Percentiles rank a stretch among this genome's conserved stretches.
Evolutionary conservation across 2,888 invertebrate species (phyloP).

Genomic region (Drosophila nigricruria): DNA sequence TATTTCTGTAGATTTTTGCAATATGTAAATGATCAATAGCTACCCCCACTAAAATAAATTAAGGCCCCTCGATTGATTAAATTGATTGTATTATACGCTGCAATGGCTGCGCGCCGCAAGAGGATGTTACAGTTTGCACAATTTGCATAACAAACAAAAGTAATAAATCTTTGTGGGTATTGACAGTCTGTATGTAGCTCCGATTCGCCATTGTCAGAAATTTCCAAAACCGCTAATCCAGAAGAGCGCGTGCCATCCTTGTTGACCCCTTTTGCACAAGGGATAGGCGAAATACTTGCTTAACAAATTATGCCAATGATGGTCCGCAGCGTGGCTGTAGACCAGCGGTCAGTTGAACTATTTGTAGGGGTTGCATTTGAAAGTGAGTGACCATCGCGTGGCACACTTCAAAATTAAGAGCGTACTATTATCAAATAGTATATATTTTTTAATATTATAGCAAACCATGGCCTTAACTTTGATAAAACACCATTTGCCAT

Average conservation of each 20-base stretch:
- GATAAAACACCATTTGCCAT: too few relatives aligned
- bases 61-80: too few relatives aligned
- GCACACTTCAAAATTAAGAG: conserved; percentile 4
- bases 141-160: conserved; percentile 15
- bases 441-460: neutral
- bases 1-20: too few relatives aligned
- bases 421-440: neutral
- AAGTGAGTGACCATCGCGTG: conserved; percentile 31
- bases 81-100: too few relatives aligned
- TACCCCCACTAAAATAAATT: too few relatives aligned
- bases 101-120: neutral
- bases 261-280: conserved; percentile 22
- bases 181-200: conserved; percentile 6
- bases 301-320: neutral
- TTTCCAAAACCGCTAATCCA: conserved; percentile 20
- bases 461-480: too few relatives aligned
- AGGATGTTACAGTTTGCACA: conserved; percentile 14
- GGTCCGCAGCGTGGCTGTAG: neutral
- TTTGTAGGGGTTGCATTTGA: conserved; percentile 23
- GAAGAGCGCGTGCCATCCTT: conserved; percentile 14
- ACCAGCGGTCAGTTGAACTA: conserved; percentile 14
- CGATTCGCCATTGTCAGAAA: conserved; percentile 3
- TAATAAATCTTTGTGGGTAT: conserved; percentile 16
- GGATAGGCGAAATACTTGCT: neutral
- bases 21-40: too few relatives aligned